These are phyloP conservation scores for Cebidichthys violaceus DNA, from an alignment of 2,113 vertebrate species.

Conservation along the genomic window DNA sequence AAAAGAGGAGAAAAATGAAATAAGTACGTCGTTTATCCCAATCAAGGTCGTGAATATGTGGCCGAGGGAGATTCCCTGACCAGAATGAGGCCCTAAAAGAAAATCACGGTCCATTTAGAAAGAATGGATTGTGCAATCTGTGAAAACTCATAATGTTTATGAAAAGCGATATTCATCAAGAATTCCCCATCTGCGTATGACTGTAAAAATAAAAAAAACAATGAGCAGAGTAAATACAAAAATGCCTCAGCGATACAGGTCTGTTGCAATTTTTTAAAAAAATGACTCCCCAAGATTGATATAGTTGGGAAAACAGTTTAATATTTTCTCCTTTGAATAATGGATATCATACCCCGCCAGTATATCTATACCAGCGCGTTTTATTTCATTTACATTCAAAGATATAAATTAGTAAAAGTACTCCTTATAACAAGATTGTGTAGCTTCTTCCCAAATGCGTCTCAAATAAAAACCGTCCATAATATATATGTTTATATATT, in stretches of 20 bases:
- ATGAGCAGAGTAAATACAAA: constrained; percentile 31
- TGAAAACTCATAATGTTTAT: constrained; percentile 72
- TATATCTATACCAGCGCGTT: constrained; percentile 89
- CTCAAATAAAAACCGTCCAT: constrained; percentile 98
- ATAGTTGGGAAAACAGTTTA: constrained; percentile 82
- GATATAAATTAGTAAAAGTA: constrained; percentile 99
- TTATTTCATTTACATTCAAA: constrained; percentile 96
- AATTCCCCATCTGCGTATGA: constrained; percentile 66
- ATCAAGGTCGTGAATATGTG: constrained; percentile 90
- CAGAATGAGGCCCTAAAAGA: constrained; percentile 68
- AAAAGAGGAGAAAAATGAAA: constrained; percentile 67
- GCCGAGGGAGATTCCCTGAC: constrained; percentile 88
- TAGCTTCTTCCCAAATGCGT: constrained; percentile 86
- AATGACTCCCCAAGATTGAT: constrained; percentile 67
- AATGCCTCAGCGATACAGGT: constrained; percentile 30
- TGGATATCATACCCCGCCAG: constrained; percentile 79
- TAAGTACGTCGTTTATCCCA: constrained; percentile 95
- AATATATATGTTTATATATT: constrained; percentile 91
- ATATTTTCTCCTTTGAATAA: constrained; percentile 81
- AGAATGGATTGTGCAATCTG: constrained; percentile 75
- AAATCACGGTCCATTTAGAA: constrained; percentile 71
- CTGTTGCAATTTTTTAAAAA: constrained; percentile 58
- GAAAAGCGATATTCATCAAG: constrained; percentile 68
- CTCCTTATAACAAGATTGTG: constrained; percentile 95
- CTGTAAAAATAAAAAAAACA: constrained; percentile 50